phyloP scores from a whole-genome alignment of 92 coral and sea anemone species.

The Epizoanthus ramosus region DNA sequence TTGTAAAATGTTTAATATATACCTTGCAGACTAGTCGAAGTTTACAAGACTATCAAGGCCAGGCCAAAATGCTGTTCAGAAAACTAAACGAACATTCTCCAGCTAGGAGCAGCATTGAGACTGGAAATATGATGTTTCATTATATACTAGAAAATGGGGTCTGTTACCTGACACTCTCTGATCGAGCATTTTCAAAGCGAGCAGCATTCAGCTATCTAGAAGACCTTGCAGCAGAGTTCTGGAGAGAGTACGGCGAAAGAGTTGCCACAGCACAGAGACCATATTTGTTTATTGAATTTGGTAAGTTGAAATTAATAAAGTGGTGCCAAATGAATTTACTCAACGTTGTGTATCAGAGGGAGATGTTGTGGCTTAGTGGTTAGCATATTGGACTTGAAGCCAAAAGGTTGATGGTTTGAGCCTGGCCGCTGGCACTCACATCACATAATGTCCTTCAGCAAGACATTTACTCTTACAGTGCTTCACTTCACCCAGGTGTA shows the following conservation, averaged over 20 bases:
- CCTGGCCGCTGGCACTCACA: too few species aligned
- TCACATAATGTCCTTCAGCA: too few species aligned
- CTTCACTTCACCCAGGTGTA: too few species aligned
- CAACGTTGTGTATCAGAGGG: too few species aligned
- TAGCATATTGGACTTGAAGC: too few species aligned
- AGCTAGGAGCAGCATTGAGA: constrained; percentile 94
- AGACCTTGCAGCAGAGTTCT: constrained; percentile 92
- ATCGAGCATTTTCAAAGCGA: constrained; percentile 93
- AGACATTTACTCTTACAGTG: too few species aligned
- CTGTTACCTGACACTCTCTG: constrained; percentile 92
- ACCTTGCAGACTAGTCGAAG: constrained; percentile 72
- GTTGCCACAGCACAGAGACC: constrained; percentile 88
- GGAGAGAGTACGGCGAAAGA: constrained; percentile 82
- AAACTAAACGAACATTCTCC: constrained; percentile 94
- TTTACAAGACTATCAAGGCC: constrained; percentile 92
- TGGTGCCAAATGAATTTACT: too few species aligned
- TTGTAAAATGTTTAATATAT: not conserved
- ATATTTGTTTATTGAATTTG: constrained; percentile 96
- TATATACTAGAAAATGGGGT: constrained; percentile 92
- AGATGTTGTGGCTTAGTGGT: too few species aligned
- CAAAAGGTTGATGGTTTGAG: too few species aligned
- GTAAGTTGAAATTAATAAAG: constrained; percentile 58
- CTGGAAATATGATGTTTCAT: constrained; percentile 97
- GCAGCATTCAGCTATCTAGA: constrained; percentile 97
- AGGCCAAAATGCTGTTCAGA: constrained; percentile 92